These are phyloP conservation scores for Strigamia transsilvanica DNA, from an alignment of 2,888 invertebrate species.

Conservation along the genomic window DNA sequence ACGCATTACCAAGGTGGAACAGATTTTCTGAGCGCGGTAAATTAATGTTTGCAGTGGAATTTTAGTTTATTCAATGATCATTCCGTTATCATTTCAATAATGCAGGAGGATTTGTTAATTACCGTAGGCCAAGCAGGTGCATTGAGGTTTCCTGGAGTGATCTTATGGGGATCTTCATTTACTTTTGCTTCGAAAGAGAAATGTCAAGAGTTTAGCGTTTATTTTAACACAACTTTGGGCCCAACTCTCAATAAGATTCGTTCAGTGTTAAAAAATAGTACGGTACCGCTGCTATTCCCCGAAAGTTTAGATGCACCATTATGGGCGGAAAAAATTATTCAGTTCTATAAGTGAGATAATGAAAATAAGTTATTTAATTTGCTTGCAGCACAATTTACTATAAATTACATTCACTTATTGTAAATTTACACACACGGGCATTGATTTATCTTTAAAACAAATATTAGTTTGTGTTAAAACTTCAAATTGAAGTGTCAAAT, in stretches of 20 bases:
- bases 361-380: not conserved
- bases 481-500: not conserved
- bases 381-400: not conserved
- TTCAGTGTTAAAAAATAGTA: not conserved
- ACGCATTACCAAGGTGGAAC: not conserved
- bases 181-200: not conserved
- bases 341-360: slow-evolving; percentile 7
- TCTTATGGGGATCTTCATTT: not conserved
- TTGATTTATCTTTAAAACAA: not conserved
- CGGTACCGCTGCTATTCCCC: not conserved
- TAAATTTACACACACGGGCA: not conserved
- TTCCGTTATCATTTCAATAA: not conserved
- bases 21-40: slow-evolving; percentile 14
- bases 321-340: slow-evolving; percentile 22
- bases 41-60: not conserved
- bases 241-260: not conserved
- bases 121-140: slow-evolving; percentile 40
- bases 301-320: not conserved
- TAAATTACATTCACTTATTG: not conserved
- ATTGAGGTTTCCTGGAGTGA: slow-evolving; percentile 27
- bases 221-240: not conserved
- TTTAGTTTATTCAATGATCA: too few relatives aligned
- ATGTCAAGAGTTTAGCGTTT: not conserved
- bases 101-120: slow-evolving; percentile 27
- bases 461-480: not conserved